Conservation (phyloP, 1,140 invertebrate species). For the Nephila pilipes region DNA sequence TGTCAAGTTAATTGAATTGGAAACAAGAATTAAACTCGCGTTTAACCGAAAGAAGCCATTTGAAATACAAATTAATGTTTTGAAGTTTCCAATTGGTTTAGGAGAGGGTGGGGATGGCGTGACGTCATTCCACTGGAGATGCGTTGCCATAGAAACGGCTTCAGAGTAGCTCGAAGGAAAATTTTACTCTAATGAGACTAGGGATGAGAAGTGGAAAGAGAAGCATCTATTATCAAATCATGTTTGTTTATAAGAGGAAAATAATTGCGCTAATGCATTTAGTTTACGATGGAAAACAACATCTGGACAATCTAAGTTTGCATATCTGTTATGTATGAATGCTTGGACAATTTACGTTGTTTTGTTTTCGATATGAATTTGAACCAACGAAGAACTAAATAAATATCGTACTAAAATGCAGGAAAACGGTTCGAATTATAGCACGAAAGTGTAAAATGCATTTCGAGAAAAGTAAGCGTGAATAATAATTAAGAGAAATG, state of each 20-base stretch:
- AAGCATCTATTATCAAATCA: slow-evolving; percentile 5
- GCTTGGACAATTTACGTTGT: not conserved
- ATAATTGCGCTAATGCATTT: not conserved
- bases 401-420: no score
- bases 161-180: not conserved
- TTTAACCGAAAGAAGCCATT: not conserved
- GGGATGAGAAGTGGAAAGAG: not conserved
- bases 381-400: no score
- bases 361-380: no score
- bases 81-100: not conserved
- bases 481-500: no score
- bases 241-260: slow-evolving; percentile 1
- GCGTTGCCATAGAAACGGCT: not conserved
- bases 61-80: slow-evolving; percentile 20
- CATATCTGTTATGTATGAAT: not conserved
- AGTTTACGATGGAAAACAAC: not conserved
- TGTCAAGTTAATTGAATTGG: slow-evolving; percentile 27
- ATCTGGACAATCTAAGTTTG: not conserved
- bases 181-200: not conserved
- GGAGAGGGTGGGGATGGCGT: not conserved
- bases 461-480: no score
- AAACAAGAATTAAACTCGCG: slow-evolving; percentile 29
- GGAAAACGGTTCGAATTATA: no score
- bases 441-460: no score
- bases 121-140: not conserved